phyloP scores from a whole-genome alignment of 2,888 invertebrate species.

The Phalangium opilio region DNA sequence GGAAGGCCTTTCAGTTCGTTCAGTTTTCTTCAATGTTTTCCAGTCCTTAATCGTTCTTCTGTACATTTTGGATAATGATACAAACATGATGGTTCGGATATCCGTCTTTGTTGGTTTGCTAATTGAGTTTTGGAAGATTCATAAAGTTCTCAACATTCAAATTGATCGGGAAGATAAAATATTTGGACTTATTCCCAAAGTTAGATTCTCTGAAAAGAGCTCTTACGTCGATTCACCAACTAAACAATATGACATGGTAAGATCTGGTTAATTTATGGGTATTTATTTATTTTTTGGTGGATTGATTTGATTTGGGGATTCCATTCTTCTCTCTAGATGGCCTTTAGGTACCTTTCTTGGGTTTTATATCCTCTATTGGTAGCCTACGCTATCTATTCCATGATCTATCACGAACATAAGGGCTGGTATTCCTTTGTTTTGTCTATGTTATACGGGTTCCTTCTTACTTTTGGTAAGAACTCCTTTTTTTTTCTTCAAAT shows the following conservation, averaged over 20 bases:
- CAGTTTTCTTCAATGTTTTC: constrained; percentile 96
- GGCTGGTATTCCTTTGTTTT: constrained; percentile 98
- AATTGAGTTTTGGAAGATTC: constrained; percentile 98
- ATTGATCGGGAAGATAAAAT: constrained; percentile 54
- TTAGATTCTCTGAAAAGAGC: constrained; percentile 79
- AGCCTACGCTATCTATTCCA: constrained; percentile 87
- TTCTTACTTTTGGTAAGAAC: constrained; percentile 63
- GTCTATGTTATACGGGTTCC: constrained; percentile 91
- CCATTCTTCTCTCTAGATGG: constrained; percentile 42
- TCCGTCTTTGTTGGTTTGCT: constrained; percentile 86
- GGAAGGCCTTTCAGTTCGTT: constrained; percentile 92
- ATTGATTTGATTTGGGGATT: background rate
- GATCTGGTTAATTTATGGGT: constrained; percentile 10
- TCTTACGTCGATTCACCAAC: constrained; percentile 92
- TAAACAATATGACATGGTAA: constrained; percentile 61
- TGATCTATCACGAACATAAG: constrained; percentile 90
- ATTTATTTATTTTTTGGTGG: background rate
- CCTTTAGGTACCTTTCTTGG: constrained; percentile 91
- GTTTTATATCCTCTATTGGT: constrained; percentile 79
- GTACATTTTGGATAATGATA: constrained; percentile 96
- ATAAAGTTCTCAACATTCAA: constrained; percentile 51
- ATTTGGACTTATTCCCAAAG: constrained; percentile 60
- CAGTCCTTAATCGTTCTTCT: constrained; percentile 87
- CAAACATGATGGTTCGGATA: constrained; percentile 85
- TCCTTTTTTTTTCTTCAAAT: constrained; percentile 1